A percentile compares a stretch with the other conserved stretches of the same genome.
Evolutionary conservation across 2,888 invertebrate species (phyloP).

Genomic region (Andrena dorsata): DNA sequence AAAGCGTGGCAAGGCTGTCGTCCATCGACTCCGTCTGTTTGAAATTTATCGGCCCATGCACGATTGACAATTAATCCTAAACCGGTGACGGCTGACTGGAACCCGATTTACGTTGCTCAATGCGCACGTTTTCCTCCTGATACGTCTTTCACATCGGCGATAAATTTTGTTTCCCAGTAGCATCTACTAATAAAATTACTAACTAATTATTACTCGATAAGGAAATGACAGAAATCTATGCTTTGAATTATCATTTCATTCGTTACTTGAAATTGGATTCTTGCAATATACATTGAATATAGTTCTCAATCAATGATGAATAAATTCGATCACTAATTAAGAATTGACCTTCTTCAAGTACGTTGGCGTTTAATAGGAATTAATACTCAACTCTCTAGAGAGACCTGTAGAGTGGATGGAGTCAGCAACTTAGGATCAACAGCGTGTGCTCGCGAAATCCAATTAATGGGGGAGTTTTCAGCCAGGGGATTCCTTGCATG

Average conservation of each 20-base stretch:
- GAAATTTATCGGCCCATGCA: conserved; percentile 44
- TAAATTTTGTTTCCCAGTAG: not conserved
- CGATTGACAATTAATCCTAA: conserved; percentile 55
- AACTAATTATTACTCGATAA: not conserved
- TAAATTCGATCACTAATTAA: conserved; percentile 1
- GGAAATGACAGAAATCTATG: too few relatives aligned
- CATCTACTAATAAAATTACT: conserved; percentile 5
- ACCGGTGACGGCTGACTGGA: conserved; percentile 40
- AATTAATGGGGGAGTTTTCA: conserved; percentile 17
- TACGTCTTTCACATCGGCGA: conserved; percentile 7
- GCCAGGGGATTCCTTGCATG: conserved; percentile 11
- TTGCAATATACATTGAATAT: not conserved
- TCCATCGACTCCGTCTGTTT: conserved; percentile 7
- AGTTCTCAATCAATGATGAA: not conserved
- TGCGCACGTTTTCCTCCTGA: conserved; percentile 1
- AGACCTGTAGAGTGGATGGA: not conserved
- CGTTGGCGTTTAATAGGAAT: conserved; percentile 11
- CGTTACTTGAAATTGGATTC: too few relatives aligned
- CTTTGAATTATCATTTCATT: too few relatives aligned
- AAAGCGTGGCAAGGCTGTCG: conserved; percentile 13
- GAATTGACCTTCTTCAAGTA: conserved; percentile 10
- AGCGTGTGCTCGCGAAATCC: not conserved
- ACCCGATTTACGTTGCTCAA: conserved; percentile 16
- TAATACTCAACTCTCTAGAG: conserved; percentile 3
- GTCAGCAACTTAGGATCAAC: conserved; percentile 38